Conservation (phyloP, 1,140 invertebrate species). For the Drosophila persimilis region DNA sequence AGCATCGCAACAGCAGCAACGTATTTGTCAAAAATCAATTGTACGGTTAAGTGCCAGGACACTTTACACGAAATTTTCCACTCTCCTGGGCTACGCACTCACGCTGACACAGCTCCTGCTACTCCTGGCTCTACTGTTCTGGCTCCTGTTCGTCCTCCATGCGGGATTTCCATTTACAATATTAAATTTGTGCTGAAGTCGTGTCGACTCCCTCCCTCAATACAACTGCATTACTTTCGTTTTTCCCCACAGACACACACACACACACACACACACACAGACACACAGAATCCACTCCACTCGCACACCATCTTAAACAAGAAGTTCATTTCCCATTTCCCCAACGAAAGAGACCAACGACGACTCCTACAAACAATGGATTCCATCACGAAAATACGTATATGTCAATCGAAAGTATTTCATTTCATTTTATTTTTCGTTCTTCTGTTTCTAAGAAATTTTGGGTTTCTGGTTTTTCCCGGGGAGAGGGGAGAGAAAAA, state of each 20-base stretch:
- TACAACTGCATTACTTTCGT: constrained; percentile 43
- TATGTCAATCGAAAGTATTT: constrained; percentile 54
- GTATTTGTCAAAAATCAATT: constrained; percentile 54
- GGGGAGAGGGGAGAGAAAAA: constrained; percentile 3
- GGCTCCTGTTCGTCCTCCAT: constrained; percentile 7
- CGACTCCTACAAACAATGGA: constrained; percentile 45
- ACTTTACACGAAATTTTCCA: constrained; percentile 34
- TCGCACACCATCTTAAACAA: constrained; percentile 24
- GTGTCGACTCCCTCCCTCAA: constrained; percentile 20
- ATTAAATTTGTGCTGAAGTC: constrained; percentile 44
- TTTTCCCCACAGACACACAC: constrained; percentile 13
- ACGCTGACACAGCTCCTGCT: too few species aligned
- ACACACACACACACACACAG: constrained; percentile 19
- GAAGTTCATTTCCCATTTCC: constrained; percentile 40
- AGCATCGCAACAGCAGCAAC: background rate
- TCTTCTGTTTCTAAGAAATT: constrained; percentile 34
- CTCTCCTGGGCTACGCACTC: constrained; percentile 7
- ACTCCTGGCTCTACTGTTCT: background rate
- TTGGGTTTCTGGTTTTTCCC: background rate
- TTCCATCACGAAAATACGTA: constrained; percentile 47
- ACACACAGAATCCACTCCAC: constrained; percentile 11
- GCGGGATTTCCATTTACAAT: constrained; percentile 38
- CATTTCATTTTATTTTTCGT: constrained; percentile 28
- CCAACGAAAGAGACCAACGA: too few species aligned
- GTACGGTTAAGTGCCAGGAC: constrained; percentile 46